Evolutionary conservation across 2,113 vertebrate genomes (phyloP), one percentile per base, ranked within the genome.

Genomic region (Tympanuchus pallidicinctus): DNA sequence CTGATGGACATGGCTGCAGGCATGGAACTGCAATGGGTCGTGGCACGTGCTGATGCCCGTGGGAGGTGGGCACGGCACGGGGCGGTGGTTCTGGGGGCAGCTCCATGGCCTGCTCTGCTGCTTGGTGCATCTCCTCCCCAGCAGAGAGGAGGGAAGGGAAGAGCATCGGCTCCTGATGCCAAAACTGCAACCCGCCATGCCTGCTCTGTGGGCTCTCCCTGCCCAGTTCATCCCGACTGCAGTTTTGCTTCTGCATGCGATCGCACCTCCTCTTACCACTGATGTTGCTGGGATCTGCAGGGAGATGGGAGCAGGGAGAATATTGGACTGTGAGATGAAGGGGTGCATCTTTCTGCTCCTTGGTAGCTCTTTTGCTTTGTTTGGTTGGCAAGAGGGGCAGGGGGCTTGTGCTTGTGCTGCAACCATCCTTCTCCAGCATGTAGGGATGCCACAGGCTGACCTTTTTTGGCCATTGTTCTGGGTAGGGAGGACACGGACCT

Each of bases 391-490:
- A 69, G 42, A 36, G 22, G 38, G 28, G 52, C 59, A 27, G 56
- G 16, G 60, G 56, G 24, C 48, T 25, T 3, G 2, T 36, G 87
- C 52, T 40, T 40, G 40, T 40, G 40, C 40, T 40, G 42, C 1
- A 0, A 17, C 3, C 38, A 16, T 8, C 64, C 88, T 11, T 8
- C 28, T n/a, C 28, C 38, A 8, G 30, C n/a, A 28, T 15, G 28
- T 36, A 34, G 11, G 0, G 17, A 9, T 25, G 9, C 2, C 3
- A 43, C 1, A 6, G 2, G 4, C 20, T 63, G 1, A 0, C 28
- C 30, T 13, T 2, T 0, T 17, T 10, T 3, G 6, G 25, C 21
- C 27, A 21, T 52, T 82, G 30, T 10, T 11, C 10, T 0, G n/a
- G 36, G 8, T 48, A 43, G 54, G 48, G 14, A 43, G 38, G 5